Conservation (phyloP, 2,888 invertebrate species). For the Monoplex corrugatus region DNA sequence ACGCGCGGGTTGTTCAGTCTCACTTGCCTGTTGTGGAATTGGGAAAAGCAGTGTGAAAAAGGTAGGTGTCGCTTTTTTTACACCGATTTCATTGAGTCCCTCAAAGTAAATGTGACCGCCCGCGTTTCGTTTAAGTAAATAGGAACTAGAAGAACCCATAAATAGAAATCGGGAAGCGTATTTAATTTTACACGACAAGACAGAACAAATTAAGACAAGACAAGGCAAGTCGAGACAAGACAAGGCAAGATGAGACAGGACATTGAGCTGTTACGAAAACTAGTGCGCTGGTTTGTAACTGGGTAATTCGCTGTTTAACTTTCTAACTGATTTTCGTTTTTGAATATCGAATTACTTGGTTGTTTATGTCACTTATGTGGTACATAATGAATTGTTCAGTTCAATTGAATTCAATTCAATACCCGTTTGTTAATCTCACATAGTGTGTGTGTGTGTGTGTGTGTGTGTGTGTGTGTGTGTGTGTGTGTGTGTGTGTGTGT, state of each 20-base stretch:
- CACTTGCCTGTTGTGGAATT: too few species aligned
- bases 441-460: background rate
- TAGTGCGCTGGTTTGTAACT: background rate
- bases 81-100: too few species aligned
- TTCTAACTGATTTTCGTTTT: background rate
- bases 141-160: too few species aligned
- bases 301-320: background rate
- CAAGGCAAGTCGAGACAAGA: background rate
- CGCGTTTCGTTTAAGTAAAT: too few species aligned
- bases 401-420: background rate
- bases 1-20: too few species aligned
- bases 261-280: background rate
- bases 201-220: too few species aligned
- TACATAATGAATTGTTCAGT: background rate
- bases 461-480: background rate
- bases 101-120: too few species aligned
- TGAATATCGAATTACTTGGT: background rate
- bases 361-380: background rate
- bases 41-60: too few species aligned
- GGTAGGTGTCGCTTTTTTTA: too few species aligned
- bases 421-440: too few species aligned
- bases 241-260: background rate
- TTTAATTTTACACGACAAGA: too few species aligned
- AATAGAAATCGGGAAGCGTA: too few species aligned
- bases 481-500: slow-evolving; percentile 5